Conservation (phyloP, 2,888 invertebrate species). For the Dicyrtoma fusca region DNA sequence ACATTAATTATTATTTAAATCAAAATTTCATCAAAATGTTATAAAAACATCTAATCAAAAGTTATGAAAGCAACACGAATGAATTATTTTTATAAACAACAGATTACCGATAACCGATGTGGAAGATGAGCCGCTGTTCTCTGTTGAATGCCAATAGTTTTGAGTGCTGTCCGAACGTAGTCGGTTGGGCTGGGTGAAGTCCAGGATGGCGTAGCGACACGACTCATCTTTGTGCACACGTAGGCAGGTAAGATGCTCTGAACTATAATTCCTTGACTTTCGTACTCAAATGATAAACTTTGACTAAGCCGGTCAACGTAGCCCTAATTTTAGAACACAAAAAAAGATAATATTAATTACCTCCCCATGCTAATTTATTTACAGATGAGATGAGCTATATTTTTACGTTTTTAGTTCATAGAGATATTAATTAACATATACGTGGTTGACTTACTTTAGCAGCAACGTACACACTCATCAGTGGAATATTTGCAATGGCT, state of each 20-base stretch:
- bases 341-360: too few species aligned
- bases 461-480: slow-evolving; percentile 83
- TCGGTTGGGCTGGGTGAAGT: slow-evolving; percentile 75
- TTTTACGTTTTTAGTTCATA: too few species aligned
- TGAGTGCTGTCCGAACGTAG: slow-evolving; percentile 73
- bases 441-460: slow-evolving; percentile 79
- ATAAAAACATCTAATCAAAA: background rate
- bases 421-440: too few species aligned
- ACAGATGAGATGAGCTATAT: too few species aligned
- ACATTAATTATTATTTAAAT: background rate
- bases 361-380: too few species aligned
- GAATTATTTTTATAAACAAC: background rate
- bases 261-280: slow-evolving; percentile 71
- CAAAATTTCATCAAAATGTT: background rate
- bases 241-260: slow-evolving; percentile 85
- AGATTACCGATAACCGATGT: slow-evolving; percentile 66
- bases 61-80: too few species aligned
- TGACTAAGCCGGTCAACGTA: slow-evolving; percentile 80
- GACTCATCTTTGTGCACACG: slow-evolving; percentile 90
- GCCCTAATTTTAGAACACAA: too few species aligned
- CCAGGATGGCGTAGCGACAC: slow-evolving; percentile 70
- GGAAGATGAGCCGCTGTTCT: slow-evolving; percentile 77
- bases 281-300: slow-evolving; percentile 76
- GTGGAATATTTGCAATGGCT: slow-evolving; percentile 76
- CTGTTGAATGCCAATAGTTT: slow-evolving; percentile 70